These are phyloP conservation scores for Dysmachus trigonus DNA, from an alignment of 2,888 invertebrate genomes.

Conservation along the genomic window DNA sequence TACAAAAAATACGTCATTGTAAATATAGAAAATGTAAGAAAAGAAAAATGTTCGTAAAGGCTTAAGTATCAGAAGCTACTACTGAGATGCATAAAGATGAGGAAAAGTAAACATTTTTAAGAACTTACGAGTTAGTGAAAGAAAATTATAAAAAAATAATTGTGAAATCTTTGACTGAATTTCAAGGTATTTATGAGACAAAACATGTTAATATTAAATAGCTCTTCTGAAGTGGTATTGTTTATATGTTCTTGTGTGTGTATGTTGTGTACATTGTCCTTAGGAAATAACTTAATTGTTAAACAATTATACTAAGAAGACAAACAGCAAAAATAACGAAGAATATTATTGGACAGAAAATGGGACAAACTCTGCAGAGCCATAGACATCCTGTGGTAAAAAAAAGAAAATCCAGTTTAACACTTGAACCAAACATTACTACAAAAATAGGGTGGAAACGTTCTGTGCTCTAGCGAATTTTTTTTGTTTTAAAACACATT, in stretches of 20 bases:
- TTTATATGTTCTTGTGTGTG: conserved; percentile 28
- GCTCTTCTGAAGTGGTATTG: conserved; percentile 14
- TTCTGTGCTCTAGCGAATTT: conserved; percentile 32
- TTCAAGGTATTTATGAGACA: conserved; percentile 12
- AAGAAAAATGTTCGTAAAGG: background rate
- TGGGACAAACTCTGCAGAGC: background rate
- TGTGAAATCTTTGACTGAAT: conserved; percentile 34
- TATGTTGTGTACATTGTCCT: conserved; percentile 13
- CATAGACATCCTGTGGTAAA: background rate
- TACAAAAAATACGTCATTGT: background rate
- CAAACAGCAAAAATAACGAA: conserved; percentile 11
- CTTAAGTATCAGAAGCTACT: background rate
- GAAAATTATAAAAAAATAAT: background rate
- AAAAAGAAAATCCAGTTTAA: background rate
- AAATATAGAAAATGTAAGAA: background rate
- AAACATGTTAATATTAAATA: conserved; percentile 1
- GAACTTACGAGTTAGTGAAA: conserved; percentile 5
- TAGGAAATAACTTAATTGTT: conserved; percentile 14
- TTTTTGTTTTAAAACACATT: background rate
- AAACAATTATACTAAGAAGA: conserved; percentile 1
- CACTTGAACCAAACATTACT: conserved; percentile 7
- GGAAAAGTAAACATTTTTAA: conserved; percentile 9
- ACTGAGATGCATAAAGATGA: background rate
- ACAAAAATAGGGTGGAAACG: conserved; percentile 16
- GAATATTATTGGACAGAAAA: background rate